These are phyloP conservation scores for Chorisops tibialis DNA, from an alignment of 2,888 invertebrate genomes.

Conservation along the genomic window DNA sequence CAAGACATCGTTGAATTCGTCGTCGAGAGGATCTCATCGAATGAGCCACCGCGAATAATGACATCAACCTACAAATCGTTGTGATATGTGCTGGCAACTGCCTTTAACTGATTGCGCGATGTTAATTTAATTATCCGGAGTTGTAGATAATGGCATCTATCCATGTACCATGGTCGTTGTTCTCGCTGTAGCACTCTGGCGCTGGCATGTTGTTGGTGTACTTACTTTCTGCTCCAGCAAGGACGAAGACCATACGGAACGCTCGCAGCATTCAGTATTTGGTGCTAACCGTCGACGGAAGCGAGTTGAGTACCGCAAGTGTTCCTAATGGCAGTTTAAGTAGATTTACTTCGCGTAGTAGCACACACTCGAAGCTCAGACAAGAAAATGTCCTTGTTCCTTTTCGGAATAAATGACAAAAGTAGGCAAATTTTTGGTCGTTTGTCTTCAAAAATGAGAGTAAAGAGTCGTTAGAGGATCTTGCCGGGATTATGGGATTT, in stretches of 20 bases:
- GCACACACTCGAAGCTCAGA: not conserved
- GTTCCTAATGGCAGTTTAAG: conserved; percentile 30
- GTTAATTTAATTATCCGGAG: conserved; percentile 31
- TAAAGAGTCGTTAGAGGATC: conserved; percentile 25
- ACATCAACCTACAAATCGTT: conserved; percentile 17
- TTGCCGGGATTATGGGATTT: conserved; percentile 1
- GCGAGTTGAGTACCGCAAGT: conserved; percentile 20
- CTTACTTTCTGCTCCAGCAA: no score
- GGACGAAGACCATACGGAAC: no score
- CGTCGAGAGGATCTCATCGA: no score
- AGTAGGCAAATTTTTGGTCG: conserved; percentile 28
- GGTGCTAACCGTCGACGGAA: conserved; percentile 25
- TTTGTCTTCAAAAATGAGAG: conserved; percentile 28
- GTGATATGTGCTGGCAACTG: conserved; percentile 5
- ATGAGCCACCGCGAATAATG: not conserved
- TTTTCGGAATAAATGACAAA: conserved; percentile 20
- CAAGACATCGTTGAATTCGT: no score
- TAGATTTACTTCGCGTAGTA: conserved; percentile 26
- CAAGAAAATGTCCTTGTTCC: not conserved
- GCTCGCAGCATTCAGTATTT: conserved; percentile 7
- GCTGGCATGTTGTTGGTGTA: no score
- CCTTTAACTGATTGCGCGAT: conserved; percentile 27
- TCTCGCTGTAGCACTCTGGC: not conserved
- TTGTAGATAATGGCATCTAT: conserved; percentile 21
- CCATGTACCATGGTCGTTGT: not conserved